Evolutionary conservation across 1,140 invertebrate genomes (phyloP), one percentile per base, ranked within the genome.

Genomic region (Caligus rogercresseyi): DNA sequence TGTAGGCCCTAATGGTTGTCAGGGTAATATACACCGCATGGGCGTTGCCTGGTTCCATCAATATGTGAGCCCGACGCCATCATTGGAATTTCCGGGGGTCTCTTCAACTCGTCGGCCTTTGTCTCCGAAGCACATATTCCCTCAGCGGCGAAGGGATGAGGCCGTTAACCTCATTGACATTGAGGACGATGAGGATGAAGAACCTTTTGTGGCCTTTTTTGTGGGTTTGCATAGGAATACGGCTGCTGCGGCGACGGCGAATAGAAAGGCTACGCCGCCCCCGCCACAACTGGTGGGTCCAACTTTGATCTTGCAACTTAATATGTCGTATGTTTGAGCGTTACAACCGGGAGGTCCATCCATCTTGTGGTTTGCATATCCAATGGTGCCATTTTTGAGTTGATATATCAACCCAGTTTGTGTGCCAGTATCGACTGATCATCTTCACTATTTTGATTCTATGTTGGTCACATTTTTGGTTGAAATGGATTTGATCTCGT

Each of bases 11-110:
- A n/a, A 19, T 15, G 25, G 56, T 23, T 19, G 56, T n/a, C 16
- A n/a, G 23, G 31, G 18, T 20, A 64, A 43, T 59, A 13, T 52
- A 20, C 14, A 19, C n/a, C 18, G 51, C 63, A 54, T 19, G 18
- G 58, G 60, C 54, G n/a, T 52, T 65, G 20, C 56, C 56, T 65
- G 23, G 23, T 65, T 65, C 19, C 60, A 65, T 31, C 23, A 52
- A 24, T 64, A 64, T 25, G 52, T 56, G 16, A 14, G 64, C 31
- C 64, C 65, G n/a, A 43, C 7, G 7, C 7, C 31, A 11, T 43
- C 31, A n/a, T 43, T n/a, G n/a, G n/a, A 43, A 11, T 43, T n/a
- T n/a, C n/a, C 31, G n/a, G 7, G 7, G 7, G n/a, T n/a, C 31
- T 11, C 31, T 43, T 11, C 31, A 43, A 7, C 31, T 43, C 7